These are phyloP conservation scores for Pipa parva DNA, from an alignment of 2,113 vertebrate species.

Conservation along the genomic window DNA sequence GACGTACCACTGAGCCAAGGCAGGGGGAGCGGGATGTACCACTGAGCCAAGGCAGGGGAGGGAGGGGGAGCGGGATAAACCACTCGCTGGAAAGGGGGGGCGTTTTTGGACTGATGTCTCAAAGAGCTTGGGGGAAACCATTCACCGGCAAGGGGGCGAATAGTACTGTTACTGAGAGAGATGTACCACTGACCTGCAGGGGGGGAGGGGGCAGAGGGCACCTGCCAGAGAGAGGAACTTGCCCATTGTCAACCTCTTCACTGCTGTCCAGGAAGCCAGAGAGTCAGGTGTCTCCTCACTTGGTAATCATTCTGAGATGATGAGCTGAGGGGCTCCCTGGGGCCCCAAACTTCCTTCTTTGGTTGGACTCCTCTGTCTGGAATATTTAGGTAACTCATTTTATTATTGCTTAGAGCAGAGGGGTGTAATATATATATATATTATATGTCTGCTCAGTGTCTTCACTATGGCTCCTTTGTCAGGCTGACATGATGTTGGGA, in stretches of 20 bases:
- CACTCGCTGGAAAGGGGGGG: constrained; percentile 41
- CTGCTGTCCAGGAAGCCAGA: constrained; percentile 15
- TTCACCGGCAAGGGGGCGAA: constrained; percentile 25
- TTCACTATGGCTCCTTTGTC: not conserved
- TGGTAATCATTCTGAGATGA: too few relatives aligned
- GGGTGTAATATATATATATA: not conserved
- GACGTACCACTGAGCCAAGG: constrained; percentile 38
- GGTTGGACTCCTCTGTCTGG: too few relatives aligned
- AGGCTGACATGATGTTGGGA: not conserved
- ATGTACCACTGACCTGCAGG: constrained; percentile 37
- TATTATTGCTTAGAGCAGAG: not conserved
- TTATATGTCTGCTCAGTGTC: not conserved
- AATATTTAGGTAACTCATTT: too few relatives aligned
- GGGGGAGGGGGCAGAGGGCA: constrained; percentile 11
- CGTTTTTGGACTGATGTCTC: too few relatives aligned
- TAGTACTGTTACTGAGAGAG: constrained; percentile 31
- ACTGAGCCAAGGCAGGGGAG: constrained; percentile 20
- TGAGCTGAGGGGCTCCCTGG: too few relatives aligned
- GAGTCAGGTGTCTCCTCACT: too few relatives aligned
- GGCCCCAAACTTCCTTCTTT: not conserved
- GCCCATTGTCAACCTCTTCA: constrained; percentile 14
- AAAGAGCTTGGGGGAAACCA: not conserved
- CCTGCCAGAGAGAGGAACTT: constrained; percentile 7
- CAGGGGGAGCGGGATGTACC: constrained; percentile 44
- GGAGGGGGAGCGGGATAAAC: constrained; percentile 35